Evolutionary conservation across 1,140 invertebrate species (phyloP), one percentile per base, ranked within the genome.

Genomic region (Lepidotrigona ventralis): DNA sequence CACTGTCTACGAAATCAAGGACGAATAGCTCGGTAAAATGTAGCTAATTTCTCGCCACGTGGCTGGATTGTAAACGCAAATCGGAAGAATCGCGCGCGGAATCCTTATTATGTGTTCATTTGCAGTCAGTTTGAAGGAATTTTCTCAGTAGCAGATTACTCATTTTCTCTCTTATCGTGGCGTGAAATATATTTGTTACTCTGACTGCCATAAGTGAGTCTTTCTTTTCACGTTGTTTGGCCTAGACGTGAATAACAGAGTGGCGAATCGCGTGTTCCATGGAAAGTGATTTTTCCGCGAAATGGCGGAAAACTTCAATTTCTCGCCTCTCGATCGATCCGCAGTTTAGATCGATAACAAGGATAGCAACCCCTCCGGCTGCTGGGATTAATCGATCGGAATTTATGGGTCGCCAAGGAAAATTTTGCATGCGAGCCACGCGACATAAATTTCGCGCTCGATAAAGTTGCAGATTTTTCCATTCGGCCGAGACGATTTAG

Each of bases 341-440:
- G 15, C 29, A 14, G 74, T 39, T 85, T 71, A 71, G 63, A 82
- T 46, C 39, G 39, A 82, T 78, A 85, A 83, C 64, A 68, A 64
- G 29, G 58, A 81, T 60, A 46, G 14, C 84, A 76, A 79, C 75
- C 74, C 60, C n/a, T n/a, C n/a, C 26, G 74, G 51, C 53, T 63
- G 70, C 51, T 73, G 39, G 71, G 29, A 86, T 68, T 82, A 86
- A 81, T 78, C 73, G 79, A n/a, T 66, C 56, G 21, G n/a, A 54
- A 81, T 81, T 81, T 81, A 81, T 66, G 71, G 39, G 39, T 46
- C 39, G 39, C 15, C 66, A 15, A 29, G 11, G 74, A 29, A 78
- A 78, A 71, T 53, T 54, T 81, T 21, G 51, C 60, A 17, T n/a
- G n/a, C 77, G 53, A 69, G 29, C 63, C 51, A 9, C 12, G 69